These are phyloP conservation scores for Bombus terrestris DNA, from an alignment of 1,140 invertebrate genomes.

Conservation along the genomic window DNA sequence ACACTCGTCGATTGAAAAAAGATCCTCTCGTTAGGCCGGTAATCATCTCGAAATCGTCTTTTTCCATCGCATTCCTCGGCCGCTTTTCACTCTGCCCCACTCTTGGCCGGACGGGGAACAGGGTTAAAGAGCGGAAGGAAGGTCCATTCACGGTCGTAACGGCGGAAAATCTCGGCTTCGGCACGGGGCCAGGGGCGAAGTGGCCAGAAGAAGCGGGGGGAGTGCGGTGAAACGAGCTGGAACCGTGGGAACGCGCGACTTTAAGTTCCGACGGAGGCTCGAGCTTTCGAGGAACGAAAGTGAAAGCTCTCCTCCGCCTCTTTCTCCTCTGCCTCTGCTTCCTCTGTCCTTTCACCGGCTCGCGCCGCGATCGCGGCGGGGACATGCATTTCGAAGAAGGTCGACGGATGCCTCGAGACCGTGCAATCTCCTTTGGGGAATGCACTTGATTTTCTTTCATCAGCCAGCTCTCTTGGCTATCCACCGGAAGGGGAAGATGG, in stretches of 20 bases:
- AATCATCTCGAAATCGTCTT: not conserved
- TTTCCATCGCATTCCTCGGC: not conserved
- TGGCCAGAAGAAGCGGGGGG: not conserved
- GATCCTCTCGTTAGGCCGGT: not conserved
- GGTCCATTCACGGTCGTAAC: not conserved
- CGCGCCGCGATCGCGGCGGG: slow-evolving; percentile 25
- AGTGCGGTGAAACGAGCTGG: not conserved
- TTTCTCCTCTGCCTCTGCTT: not conserved
- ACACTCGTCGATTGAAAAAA: no score
- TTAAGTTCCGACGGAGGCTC: slow-evolving; percentile 26
- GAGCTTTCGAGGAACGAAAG: slow-evolving; percentile 37
- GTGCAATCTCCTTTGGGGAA: slow-evolving; percentile 37
- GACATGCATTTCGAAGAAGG: slow-evolving; percentile 54
- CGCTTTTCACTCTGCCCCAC: not conserved
- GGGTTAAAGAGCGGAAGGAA: slow-evolving; percentile 26
- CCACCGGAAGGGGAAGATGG: not conserved
- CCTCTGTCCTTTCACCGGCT: slow-evolving; percentile 25
- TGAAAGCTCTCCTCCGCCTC: slow-evolving; percentile 25
- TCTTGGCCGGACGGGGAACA: not conserved
- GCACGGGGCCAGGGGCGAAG: not conserved
- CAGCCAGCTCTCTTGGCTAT: not conserved
- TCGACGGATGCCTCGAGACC: slow-evolving; percentile 28
- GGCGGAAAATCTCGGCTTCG: slow-evolving; percentile 3
- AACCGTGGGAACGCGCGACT: slow-evolving; percentile 22
- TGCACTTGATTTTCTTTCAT: slow-evolving; percentile 54